Evolutionary conservation across 2,113 vertebrate genomes (phyloP), one percentile per base, ranked within the genome.

Genomic region (Pelecanus crispus): DNA sequence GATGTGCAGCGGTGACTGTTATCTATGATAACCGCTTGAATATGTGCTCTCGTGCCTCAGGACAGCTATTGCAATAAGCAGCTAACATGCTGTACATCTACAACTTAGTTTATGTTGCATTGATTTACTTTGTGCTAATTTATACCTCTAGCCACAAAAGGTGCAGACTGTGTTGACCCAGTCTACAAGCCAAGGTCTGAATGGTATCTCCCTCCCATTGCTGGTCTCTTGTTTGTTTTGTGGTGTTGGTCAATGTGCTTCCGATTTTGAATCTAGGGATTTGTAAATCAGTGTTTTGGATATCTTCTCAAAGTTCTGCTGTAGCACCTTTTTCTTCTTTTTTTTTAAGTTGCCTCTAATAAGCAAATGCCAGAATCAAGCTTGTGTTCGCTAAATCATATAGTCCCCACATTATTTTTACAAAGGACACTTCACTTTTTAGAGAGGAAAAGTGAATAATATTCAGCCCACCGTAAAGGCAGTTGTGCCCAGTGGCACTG

Each of bases 381-480:
- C 15, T 28, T 4, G 1, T 0, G 0, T 38, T 55, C 15, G 3
- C 29, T n/a, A 22, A 52, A 25, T 24, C 14, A 17, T 36, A 5
- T 15, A 25, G 40, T 58, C 6, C 31, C 24, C 24, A 18, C 1
- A 0, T n/a, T n/a, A 17, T 85, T 59, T 61, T 18, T 49, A 6
- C 17, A 58, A 49, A 38, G 49, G 32, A 22, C 12, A 9, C 2
- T 29, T 78, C 17, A 29, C 2, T 15, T 81, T 53, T 67, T 42
- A 40, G 17, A n/a, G 32, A 38, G 26, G 50, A 55, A 47, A 40
- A 21, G 32, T 17, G 11, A 52, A 9, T 45, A 42, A n/a, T 47
- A 9, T 17, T 40, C 53, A 63, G 24, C 31, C 19, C 61, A 44
- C 13, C 4, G 3, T 16, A 12, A 45, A 29, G 49, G 24, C 61